Base-by-base conservation (phyloP, 1,140 invertebrate genomes). In the Globodera rostochiensis region DNA sequence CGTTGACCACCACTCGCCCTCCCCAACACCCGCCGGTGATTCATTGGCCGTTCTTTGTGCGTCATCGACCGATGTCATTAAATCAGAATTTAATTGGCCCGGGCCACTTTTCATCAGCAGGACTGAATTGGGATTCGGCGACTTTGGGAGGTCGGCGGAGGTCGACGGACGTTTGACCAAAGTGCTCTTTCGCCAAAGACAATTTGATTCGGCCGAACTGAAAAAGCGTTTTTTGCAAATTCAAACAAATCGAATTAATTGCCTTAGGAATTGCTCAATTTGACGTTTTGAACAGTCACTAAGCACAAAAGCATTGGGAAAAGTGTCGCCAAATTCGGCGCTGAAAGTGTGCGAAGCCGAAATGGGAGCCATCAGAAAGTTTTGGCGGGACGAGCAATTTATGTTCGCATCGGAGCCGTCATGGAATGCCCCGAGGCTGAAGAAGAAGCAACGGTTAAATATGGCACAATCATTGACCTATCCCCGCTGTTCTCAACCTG, bases 371-470 rank as follows among this genome's bases (percentile, higher is more conserved):
- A 88, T 88, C 25, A 88, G 53, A 81, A 81, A 87, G 50, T 88
- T 88, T n/a, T 78, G 64, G 36, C 60, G 36, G 5, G 80, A 79
- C 74, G 80, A 75, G 79, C 87, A 88, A 25, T 83, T 81, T 13
- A 80, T 70, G 15, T 77, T 81, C 15, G 81, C 74, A 53, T 80
- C 80, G 9, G 74, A 75, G 4, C 86, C 86, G 73, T 88, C 87
- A 36, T 88, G 87, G 70, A 83, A 86, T 7, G 87, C 82, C 3
- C 87, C 87, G 6, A 88, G 73, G 60, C 87, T 87, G 77, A 73
- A 79, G 57, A 36, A 21, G 6, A 46, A 84, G 74, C 71, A 15
- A 36, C 50, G 50, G 36, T 36, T 3, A 36, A 36, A 36, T 36
- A 1, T 36, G 36, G 36, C 36, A 36, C 36, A 36, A 36, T 36